phyloP scores from a whole-genome alignment of 2,797 vertebrate species.

The Cossypha polioptera region DNA sequence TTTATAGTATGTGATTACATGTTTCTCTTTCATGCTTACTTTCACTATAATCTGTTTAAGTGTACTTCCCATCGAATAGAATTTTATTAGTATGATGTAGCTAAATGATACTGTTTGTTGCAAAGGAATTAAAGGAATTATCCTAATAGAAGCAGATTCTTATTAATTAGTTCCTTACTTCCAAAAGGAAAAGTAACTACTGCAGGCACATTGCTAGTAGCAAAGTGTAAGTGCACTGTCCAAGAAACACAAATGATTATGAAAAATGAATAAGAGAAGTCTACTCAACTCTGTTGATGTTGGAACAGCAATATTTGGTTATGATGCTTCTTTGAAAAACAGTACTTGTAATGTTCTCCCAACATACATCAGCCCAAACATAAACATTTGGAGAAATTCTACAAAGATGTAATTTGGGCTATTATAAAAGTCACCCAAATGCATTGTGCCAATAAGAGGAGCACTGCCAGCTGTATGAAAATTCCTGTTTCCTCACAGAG shows the following conservation, averaged over 20 bases:
- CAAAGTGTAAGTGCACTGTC: background rate
- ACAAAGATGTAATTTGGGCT: background rate
- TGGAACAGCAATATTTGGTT: conserved; percentile 48
- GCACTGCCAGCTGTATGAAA: background rate
- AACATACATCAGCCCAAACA: background rate
- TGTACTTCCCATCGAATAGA: background rate
- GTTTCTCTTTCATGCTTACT: background rate
- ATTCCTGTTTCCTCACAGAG: background rate
- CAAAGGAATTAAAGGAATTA: background rate
- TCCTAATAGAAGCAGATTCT: conserved; percentile 11
- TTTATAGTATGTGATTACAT: background rate
- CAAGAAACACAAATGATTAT: conserved; percentile 65
- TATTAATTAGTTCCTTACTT: conserved; percentile 42
- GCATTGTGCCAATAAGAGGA: background rate
- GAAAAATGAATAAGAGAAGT: conserved; percentile 58
- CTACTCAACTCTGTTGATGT: conserved; percentile 52
- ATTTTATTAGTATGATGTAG: background rate
- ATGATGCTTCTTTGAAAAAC: conserved; percentile 51
- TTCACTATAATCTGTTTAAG: background rate
- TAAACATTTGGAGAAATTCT: conserved; percentile 34
- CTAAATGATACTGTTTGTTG: background rate
- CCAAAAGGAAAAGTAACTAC: conserved; percentile 34
- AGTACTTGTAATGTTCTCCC: conserved; percentile 16
- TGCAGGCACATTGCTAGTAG: conserved; percentile 23
- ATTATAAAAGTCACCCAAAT: background rate